Evolutionary conservation across 2,888 invertebrate species (phyloP).

Genomic region (Pteria penguin): DNA sequence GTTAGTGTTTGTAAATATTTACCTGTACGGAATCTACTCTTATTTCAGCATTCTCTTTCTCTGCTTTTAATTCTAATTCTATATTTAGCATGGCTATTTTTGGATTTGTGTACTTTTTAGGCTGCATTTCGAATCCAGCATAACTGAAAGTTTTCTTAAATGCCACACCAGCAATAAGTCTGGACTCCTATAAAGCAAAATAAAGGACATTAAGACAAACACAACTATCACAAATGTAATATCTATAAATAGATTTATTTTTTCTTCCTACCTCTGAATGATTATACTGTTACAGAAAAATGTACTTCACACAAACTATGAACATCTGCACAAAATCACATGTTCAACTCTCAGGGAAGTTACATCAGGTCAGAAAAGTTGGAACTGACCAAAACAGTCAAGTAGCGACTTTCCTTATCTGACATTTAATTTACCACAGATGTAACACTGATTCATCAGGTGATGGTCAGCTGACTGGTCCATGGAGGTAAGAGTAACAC

Average conservation of each 20-base stretch:
- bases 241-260: too few relatives aligned
- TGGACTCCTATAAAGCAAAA: conserved; percentile 86
- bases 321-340: not conserved
- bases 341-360: conserved; percentile 41
- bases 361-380: conserved; percentile 6
- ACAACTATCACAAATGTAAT: not conserved
- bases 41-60: conserved; percentile 98
- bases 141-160: conserved; percentile 99
- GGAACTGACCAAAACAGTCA: conserved; percentile 28
- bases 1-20: too few relatives aligned
- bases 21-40: conserved; percentile 93
- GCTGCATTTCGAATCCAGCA: conserved; percentile 99
- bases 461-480: conserved; percentile 55
- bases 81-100: conserved; percentile 98
- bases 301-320: conserved; percentile 6
- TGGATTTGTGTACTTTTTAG: conserved; percentile 92
- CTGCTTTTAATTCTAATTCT: conserved; percentile 98
- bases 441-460: conserved; percentile 51
- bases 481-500: too few relatives aligned
- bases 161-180: conserved; percentile 95
- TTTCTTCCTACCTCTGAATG: too few relatives aligned
- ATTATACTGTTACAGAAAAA: too few relatives aligned
- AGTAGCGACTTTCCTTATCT: not conserved
- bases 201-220: not conserved
- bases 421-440: conserved; percentile 54